Conservation (phyloP, 2,113 vertebrate genomes). For the Ivindomyrus marchei region DNA sequence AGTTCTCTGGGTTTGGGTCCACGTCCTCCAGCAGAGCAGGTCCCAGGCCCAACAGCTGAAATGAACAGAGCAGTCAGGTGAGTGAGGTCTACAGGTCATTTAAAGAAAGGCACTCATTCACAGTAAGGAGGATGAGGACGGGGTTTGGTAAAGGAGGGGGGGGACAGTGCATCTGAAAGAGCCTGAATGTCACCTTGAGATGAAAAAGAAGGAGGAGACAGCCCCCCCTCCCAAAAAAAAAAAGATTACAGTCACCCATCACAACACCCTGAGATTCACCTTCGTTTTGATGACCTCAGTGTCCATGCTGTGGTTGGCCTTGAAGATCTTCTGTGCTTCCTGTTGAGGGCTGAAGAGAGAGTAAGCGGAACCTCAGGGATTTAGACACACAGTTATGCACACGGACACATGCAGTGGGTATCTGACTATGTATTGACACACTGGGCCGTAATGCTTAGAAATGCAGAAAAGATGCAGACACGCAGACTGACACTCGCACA, state of each 20-base stretch:
- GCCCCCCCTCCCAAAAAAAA: neutral
- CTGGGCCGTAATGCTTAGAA: conserved; percentile 56
- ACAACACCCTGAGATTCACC: conserved; percentile 48
- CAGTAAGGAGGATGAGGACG: neutral
- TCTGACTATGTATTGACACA: conserved; percentile 68
- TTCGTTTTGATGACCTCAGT: conserved; percentile 84
- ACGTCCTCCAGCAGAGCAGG: conserved; percentile 81
- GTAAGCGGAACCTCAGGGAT: neutral
- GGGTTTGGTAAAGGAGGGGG: too few relatives aligned
- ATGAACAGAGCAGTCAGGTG: neutral
- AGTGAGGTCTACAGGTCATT: neutral
- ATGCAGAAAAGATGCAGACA: conserved; percentile 29
- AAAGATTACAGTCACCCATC: neutral
- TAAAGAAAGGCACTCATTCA: neutral
- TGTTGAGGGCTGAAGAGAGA: conserved; percentile 69
- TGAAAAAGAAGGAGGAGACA: neutral
- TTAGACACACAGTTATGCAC: conserved; percentile 30
- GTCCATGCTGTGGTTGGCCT: conserved; percentile 82
- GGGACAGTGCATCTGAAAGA: neutral
- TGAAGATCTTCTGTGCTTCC: conserved; percentile 90
- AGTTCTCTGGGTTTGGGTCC: conserved; percentile 88
- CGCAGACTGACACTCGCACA: conserved; percentile 15
- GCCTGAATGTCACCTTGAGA: neutral
- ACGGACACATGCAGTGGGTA: conserved; percentile 48
- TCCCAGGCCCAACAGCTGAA: conserved; percentile 78